Percentiles rank a stretch among this genome's conserved stretches.
These are phyloP conservation scores for Laspeyria flexula DNA, from an alignment of 2,888 invertebrate species.

Conservation along the genomic window DNA sequence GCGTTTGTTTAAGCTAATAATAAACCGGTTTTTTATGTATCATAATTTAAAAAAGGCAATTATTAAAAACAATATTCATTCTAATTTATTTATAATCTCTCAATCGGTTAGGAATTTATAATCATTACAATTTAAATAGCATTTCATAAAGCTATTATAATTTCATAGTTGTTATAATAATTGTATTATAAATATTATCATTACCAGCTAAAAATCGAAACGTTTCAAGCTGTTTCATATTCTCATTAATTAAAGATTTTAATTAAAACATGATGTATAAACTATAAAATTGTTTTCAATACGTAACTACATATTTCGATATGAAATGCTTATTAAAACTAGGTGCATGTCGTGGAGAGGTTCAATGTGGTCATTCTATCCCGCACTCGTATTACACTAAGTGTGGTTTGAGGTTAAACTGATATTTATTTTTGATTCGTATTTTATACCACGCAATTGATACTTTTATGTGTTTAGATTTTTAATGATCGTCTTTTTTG, in stretches of 20 bases:
- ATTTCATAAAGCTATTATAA: too few relatives aligned
- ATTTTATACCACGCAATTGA: constrained; percentile 59
- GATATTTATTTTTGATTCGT: constrained; percentile 62
- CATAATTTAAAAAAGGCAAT: too few relatives aligned
- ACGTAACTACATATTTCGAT: too few relatives aligned
- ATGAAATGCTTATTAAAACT: constrained; percentile 9
- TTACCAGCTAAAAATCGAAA: too few relatives aligned
- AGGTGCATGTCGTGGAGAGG: neutral
- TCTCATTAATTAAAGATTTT: constrained; percentile 4
- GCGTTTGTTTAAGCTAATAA: neutral
- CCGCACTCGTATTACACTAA: constrained; percentile 49
- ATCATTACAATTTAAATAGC: too few relatives aligned
- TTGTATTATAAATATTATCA: too few relatives aligned
- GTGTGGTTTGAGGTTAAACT: constrained; percentile 50
- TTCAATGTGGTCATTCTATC: constrained; percentile 29
- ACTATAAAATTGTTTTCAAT: constrained; percentile 7
- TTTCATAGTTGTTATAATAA: too few relatives aligned
- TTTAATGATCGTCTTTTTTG: constrained; percentile 15
- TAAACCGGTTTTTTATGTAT: neutral
- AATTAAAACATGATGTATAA: constrained; percentile 12
- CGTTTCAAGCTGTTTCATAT: neutral
- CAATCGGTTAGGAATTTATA: too few relatives aligned
- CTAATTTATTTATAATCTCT: too few relatives aligned
- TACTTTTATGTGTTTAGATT: constrained; percentile 39
- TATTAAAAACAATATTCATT: too few relatives aligned